These are phyloP conservation scores for Paraescarpia echinospica DNA, from an alignment of 1,140 invertebrate genomes.

Conservation along the genomic window DNA sequence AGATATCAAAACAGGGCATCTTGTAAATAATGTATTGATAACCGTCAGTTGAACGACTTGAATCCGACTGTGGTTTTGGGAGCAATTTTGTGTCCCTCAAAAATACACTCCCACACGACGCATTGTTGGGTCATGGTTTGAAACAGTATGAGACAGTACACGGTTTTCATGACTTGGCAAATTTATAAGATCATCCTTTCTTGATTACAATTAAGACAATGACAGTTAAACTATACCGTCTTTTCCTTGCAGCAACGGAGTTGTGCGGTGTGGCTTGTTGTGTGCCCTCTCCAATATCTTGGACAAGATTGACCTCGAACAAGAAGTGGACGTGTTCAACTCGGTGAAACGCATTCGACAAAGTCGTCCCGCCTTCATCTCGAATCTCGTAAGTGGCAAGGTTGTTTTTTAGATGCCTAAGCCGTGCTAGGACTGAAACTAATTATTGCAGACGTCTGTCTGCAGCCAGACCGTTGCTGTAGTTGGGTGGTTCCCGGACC, in stretches of 20 bases:
- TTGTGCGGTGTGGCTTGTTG: conserved; percentile 57
- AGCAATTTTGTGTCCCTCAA: no score
- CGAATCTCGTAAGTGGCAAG: conserved; percentile 46
- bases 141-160: no score
- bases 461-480: background rate
- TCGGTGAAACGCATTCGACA: conserved; percentile 56
- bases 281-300: conserved; percentile 54
- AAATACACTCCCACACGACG: no score
- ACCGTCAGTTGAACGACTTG: no score
- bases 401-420: background rate
- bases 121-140: no score
- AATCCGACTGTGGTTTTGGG: no score
- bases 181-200: no score
- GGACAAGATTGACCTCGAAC: conserved; percentile 58
- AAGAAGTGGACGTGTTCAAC: conserved; percentile 61
- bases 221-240: background rate
- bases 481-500: background rate
- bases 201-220: no score
- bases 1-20: no score
- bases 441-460: background rate
- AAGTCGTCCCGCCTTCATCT: conserved; percentile 52
- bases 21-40: no score
- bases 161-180: no score
- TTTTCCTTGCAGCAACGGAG: conserved; percentile 53
- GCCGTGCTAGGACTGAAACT: background rate